Conservation (phyloP, 2,888 invertebrate species). For the Caenorhabditis imperialis region DNA sequence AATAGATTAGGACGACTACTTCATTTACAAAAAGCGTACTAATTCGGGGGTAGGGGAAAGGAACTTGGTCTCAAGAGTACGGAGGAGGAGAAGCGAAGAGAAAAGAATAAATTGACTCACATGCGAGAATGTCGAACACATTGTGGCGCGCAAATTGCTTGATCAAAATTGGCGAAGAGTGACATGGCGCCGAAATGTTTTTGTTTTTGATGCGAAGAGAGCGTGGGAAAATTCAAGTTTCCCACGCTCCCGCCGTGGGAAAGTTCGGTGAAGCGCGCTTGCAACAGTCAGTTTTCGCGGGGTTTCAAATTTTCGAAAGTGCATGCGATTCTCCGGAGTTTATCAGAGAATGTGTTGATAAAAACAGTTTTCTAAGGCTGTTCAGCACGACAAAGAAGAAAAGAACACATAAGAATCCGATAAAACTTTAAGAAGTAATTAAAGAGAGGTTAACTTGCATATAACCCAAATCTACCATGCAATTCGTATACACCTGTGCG, state of each 20-base stretch:
- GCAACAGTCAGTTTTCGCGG: conserved; percentile 4
- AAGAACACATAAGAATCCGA: too few relatives aligned
- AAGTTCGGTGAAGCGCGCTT: conserved; percentile 38
- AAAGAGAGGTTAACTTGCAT: too few relatives aligned
- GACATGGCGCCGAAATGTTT: conserved; percentile 15
- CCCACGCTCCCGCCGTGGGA: conserved; percentile 33
- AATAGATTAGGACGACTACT: too few relatives aligned
- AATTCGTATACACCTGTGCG: too few relatives aligned
- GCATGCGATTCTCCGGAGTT: too few relatives aligned
- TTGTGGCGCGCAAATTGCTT: conserved; percentile 22
- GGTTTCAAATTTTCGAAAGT: neutral
- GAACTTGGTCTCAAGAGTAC: too few relatives aligned
- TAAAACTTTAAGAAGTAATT: too few relatives aligned
- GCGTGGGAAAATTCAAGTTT: conserved; percentile 48
- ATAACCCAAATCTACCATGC: too few relatives aligned
- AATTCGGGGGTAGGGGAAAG: neutral
- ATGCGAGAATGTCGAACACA: conserved; percentile 26
- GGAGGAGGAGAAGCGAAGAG: neutral
- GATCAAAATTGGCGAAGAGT: conserved; percentile 14
- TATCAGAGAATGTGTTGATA: neutral
- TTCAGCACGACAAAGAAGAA: conserved; percentile 4
- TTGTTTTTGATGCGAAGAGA: conserved; percentile 9
- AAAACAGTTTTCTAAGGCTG: neutral
- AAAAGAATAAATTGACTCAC: conserved; percentile 16
- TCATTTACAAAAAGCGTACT: neutral